Conservation (phyloP, 2,797 vertebrate genomes). For the Sebastolobus alascanus region DNA sequence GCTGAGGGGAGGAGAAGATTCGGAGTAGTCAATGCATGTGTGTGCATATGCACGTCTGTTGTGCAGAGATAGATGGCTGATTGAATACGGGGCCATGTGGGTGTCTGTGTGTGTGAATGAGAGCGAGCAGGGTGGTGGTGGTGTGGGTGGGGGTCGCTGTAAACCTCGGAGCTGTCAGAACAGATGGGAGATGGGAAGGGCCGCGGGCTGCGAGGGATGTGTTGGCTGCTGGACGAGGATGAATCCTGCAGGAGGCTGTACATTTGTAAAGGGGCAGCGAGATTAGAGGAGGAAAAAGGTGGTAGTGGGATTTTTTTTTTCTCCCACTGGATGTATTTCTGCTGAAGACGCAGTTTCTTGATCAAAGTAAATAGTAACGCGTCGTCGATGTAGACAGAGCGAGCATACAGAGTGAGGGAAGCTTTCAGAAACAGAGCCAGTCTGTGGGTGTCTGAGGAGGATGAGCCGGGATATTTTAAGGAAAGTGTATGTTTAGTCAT, state of each 20-base stretch:
- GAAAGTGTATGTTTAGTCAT: not conserved
- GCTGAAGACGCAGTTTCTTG: slow-evolving; percentile 46
- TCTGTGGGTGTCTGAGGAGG: slow-evolving; percentile 12
- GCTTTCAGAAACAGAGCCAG: not conserved
- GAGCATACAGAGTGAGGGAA: not conserved
- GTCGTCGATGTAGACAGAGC: not conserved
- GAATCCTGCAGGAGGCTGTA: slow-evolving; percentile 41
- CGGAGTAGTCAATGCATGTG: slow-evolving; percentile 33
- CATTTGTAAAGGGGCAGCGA: slow-evolving; percentile 50
- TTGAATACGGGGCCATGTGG: slow-evolving; percentile 76
- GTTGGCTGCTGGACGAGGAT: slow-evolving; percentile 63
- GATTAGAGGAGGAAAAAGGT: slow-evolving; percentile 30
- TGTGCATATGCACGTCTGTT: slow-evolving; percentile 67
- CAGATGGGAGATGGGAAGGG: slow-evolving; percentile 89
- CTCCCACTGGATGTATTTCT: slow-evolving; percentile 16
- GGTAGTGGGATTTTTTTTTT: too few species aligned
- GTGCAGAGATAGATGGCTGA: slow-evolving; percentile 81
- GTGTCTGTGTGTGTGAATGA: slow-evolving; percentile 56
- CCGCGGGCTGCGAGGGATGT: slow-evolving; percentile 63
- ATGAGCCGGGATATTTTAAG: not conserved
- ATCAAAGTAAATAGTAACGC: slow-evolving; percentile 37
- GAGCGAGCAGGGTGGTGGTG: slow-evolving; percentile 1
- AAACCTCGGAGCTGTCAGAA: slow-evolving; percentile 90
- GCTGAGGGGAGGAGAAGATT: slow-evolving; percentile 50
- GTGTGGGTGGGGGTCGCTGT: slow-evolving; percentile 71